A percentile compares a stretch with the other conserved stretches of the same genome.
Conservation (phyloP, 2,113 vertebrate genomes). For the Rhipidura dahli region DNA sequence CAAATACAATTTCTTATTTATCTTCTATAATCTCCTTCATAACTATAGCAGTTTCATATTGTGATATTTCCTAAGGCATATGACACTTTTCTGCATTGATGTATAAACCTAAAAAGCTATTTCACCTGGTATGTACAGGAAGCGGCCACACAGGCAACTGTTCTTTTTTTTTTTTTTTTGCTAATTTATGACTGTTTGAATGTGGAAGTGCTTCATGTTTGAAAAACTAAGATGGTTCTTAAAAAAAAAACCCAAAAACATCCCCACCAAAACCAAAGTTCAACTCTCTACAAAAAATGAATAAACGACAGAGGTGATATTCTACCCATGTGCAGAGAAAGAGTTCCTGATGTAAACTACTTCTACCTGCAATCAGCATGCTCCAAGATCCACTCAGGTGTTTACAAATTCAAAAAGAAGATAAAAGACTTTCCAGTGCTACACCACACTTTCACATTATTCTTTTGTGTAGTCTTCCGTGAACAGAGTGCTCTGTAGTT, state of each 20-base stretch:
- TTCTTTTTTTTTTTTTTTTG: neutral
- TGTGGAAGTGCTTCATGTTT: neutral
- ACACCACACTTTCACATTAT: neutral
- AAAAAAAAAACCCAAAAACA: neutral
- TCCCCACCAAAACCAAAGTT: neutral
- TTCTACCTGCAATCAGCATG: neutral
- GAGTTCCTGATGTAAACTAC: neutral
- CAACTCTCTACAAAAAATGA: neutral
- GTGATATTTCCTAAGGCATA: neutral
- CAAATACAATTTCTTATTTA: neutral
- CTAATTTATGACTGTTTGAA: neutral
- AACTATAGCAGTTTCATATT: neutral
- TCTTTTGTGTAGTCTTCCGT: neutral
- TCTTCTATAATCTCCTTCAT: neutral
- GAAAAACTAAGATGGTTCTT: neutral
- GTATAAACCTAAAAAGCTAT: neutral
- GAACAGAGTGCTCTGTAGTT: neutral
- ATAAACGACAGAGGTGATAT: neutral
- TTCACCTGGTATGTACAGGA: neutral
- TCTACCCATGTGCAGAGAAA: neutral
- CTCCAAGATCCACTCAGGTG: neutral
- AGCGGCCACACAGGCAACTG: neutral
- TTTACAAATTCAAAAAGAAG: neutral
- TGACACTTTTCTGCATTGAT: neutral
- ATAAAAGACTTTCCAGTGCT: neutral